Evolutionary conservation across 2,888 invertebrate genomes (phyloP), one percentile per base, ranked within the genome.

Genomic region (Tolmerus cingulatus): DNA sequence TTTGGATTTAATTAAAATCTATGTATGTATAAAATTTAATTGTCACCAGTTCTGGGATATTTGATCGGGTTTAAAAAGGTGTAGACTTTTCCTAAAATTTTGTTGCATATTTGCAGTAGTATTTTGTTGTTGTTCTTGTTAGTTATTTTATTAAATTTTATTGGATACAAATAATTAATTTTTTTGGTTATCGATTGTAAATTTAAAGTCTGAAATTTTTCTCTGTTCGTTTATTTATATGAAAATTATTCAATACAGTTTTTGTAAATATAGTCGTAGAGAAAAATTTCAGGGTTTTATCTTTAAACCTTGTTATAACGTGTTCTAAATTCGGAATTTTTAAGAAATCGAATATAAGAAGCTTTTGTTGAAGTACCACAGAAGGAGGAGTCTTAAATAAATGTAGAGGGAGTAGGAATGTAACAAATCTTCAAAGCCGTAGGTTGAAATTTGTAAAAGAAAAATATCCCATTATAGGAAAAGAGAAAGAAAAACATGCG

Each of bases 341-440:
- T 46, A 16, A 46, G 43, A 12, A 40, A 16, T 46, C 16, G 43
- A 16, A 19, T 51, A 51, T n/a, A 5, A 8, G 19, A 51, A 51
- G 51, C 5, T 51, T 51, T n/a, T 51, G 16, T 3, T 46, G 0
- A 66, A 27, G 23, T 27, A 8, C 8, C 2, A 55, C 7, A 55
- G 55, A 19, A 27, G n/a, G n/a, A 66, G 23, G 23, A 19, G 66
- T 66, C 12, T 66, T 2, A 55, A 55, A 1, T 27, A 4, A 27
- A 66, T 23, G 12, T 27, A 66, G 66, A 27, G 66, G 66, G 82
- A 19, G 12, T 82, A 82, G 82, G 51, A 66, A 57, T 82, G 82
- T 82, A 66, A 82, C 82, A 82, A 57, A 82, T 57, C 66, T 82
- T 66, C 51, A 66, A 66, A 66, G 66, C 9, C 19, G 55, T 66